phyloP scores from a whole-genome alignment of 2,797 vertebrate genomes.

The Periophthalmus magnuspinnatus region DNA sequence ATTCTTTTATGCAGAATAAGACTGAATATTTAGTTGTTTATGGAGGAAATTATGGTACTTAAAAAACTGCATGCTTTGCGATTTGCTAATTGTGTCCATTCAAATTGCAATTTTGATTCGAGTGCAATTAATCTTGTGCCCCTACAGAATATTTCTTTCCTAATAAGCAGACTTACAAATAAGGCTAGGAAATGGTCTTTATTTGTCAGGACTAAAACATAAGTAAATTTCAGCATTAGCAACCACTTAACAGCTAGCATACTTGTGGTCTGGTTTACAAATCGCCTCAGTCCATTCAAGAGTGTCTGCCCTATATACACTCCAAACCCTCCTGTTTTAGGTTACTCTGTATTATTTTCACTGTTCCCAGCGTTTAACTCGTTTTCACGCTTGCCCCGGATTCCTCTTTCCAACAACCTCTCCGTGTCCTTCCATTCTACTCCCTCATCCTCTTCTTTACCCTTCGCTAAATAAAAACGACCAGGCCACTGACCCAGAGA shows the following conservation, averaged over 20 bases:
- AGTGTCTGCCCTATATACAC: slow-evolving; percentile 3
- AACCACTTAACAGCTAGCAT: not conserved
- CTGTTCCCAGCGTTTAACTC: slow-evolving; percentile 39
- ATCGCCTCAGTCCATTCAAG: not conserved
- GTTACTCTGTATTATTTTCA: slow-evolving; percentile 42
- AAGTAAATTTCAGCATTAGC: not conserved
- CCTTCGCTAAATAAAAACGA: slow-evolving; percentile 40
- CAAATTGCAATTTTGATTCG: no score
- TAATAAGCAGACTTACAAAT: not conserved
- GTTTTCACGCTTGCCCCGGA: slow-evolving; percentile 39
- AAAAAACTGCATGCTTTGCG: no score
- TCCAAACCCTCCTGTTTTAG: slow-evolving; percentile 16
- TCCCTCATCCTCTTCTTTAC: slow-evolving; percentile 31
- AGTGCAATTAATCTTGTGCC: no score
- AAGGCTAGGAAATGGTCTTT: not conserved
- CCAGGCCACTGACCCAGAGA: slow-evolving; percentile 58
- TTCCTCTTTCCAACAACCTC: slow-evolving; percentile 44
- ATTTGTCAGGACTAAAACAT: not conserved
- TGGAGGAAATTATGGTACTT: no score
- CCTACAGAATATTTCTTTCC: not conserved
- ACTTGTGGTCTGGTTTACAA: not conserved
- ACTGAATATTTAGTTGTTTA: no score
- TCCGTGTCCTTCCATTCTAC: slow-evolving; percentile 37
- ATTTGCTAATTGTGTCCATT: no score
- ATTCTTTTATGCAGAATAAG: no score